Percentiles rank a stretch among this genome's conserved stretches.
These are phyloP conservation scores for Dioctria linearis DNA, from an alignment of 2,888 invertebrate genomes.

Conservation along the genomic window DNA sequence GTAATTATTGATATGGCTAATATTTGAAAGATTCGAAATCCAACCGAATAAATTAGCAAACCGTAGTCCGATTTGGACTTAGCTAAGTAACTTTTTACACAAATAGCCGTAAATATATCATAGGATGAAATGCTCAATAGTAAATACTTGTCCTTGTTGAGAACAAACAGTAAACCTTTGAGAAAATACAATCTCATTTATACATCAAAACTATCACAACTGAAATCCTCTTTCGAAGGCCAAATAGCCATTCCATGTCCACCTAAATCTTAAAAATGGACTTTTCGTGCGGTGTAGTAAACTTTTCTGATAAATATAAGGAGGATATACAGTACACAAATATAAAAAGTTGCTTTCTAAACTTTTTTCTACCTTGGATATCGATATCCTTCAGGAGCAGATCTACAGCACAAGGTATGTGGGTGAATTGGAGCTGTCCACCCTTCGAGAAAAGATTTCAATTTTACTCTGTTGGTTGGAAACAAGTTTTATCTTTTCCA, in stretches of 20 bases:
- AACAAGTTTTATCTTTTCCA: background rate
- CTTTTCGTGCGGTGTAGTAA: conserved; percentile 46
- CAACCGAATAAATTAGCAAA: background rate
- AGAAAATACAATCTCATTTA: conserved; percentile 26
- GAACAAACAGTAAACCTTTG: background rate
- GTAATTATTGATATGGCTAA: too few species aligned
- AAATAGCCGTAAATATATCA: conserved; percentile 35
- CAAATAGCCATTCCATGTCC: conserved; percentile 19
- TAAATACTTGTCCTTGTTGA: conserved; percentile 4
- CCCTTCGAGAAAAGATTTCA: conserved; percentile 18
- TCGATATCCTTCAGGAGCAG: conserved; percentile 36
- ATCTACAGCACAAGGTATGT: conserved; percentile 6
- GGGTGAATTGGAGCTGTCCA: conserved; percentile 9
- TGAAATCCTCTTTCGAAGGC: conserved; percentile 38
- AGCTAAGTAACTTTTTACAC: background rate
- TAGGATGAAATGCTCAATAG: conserved; percentile 20
- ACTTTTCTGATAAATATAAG: conserved; percentile 48
- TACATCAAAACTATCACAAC: conserved; percentile 9
- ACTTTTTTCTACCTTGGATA: conserved; percentile 43
- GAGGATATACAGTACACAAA: conserved; percentile 42
- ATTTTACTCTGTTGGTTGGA: conserved; percentile 27
- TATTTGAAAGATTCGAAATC: too few species aligned
- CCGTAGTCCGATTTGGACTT: background rate
- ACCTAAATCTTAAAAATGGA: conserved; percentile 46
- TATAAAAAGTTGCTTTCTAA: conserved; percentile 45